Conservation (phyloP, 2,888 invertebrate species). For the Tinea semifulvella region DNA sequence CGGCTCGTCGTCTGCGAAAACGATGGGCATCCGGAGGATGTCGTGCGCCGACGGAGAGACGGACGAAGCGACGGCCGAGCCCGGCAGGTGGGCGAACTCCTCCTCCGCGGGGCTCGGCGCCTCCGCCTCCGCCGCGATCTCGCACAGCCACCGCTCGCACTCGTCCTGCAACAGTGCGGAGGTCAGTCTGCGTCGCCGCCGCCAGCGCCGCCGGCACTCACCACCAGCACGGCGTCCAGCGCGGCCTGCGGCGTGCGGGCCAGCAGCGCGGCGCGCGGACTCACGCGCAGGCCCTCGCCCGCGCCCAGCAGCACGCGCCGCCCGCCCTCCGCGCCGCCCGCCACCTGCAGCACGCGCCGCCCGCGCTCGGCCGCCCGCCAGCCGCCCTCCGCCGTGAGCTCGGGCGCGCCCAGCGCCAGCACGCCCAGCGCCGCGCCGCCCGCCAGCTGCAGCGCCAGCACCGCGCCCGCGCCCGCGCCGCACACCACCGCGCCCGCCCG, state of each 20-base stretch:
- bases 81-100: constrained; percentile 11
- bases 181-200: neutral
- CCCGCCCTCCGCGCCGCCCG: constrained; percentile 61
- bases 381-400: constrained; percentile 71
- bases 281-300: constrained; percentile 72
- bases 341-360: constrained; percentile 54
- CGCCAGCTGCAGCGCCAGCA: constrained; percentile 24
- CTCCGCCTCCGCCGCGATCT: constrained; percentile 14
- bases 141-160: constrained; percentile 19
- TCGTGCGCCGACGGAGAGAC: constrained; percentile 35
- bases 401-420: constrained; percentile 75
- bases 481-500: constrained; percentile 26
- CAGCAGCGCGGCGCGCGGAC: constrained; percentile 63
- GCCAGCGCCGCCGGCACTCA: constrained; percentile 27
- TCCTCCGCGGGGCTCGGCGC: constrained; percentile 15
- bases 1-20: constrained; percentile 65
- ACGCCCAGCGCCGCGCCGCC: constrained; percentile 47
- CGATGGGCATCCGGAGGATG: constrained; percentile 69
- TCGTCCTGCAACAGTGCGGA: constrained; percentile 19
- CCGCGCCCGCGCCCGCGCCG: constrained; percentile 33
- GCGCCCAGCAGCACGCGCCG: constrained; percentile 69
- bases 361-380: constrained; percentile 38
- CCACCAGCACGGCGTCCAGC: constrained; percentile 66
- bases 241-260: constrained; percentile 75
- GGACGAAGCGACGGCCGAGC: constrained; percentile 13